A percentile compares a stretch with the other conserved stretches of the same genome.
These are phyloP conservation scores for Climacteris rufus DNA, from an alignment of 2,113 vertebrate genomes.

Conservation along the genomic window DNA sequence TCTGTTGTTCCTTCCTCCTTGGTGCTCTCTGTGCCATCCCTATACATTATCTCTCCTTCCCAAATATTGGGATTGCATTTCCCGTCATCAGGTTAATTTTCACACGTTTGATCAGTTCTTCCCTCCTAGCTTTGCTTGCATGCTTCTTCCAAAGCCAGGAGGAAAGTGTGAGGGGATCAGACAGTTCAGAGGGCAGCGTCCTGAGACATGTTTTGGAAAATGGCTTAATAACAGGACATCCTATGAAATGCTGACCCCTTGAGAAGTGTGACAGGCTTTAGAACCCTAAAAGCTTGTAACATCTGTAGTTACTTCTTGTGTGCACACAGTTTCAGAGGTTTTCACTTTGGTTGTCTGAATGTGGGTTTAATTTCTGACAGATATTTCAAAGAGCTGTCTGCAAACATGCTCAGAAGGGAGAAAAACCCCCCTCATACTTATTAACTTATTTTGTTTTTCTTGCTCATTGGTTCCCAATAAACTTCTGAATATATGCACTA, in stretches of 20 bases:
- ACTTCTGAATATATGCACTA: neutral
- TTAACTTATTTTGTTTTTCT: neutral
- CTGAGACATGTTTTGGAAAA: slow-evolving; percentile 21
- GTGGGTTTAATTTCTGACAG: neutral
- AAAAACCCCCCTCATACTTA: neutral
- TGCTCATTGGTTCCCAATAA: neutral
- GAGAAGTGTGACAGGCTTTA: neutral
- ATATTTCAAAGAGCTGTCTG: neutral
- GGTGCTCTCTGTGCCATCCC: neutral
- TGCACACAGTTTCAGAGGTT: neutral
- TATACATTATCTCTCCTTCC: neutral
- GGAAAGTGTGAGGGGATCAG: neutral
- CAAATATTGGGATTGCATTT: neutral
- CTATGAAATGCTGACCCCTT: neutral
- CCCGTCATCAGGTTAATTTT: neutral
- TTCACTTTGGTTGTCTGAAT: neutral
- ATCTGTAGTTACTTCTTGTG: neutral
- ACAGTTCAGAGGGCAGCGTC: neutral
- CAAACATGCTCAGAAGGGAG: neutral
- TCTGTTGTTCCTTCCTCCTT: slow-evolving; percentile 23
- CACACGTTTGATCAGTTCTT: neutral
- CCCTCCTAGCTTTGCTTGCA: neutral
- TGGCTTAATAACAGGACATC: neutral
- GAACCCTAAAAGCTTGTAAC: neutral
- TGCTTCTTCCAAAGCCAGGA: neutral